phyloP scores from a whole-genome alignment of 2,888 invertebrate species.

The Aspidapion aeneum region DNA sequence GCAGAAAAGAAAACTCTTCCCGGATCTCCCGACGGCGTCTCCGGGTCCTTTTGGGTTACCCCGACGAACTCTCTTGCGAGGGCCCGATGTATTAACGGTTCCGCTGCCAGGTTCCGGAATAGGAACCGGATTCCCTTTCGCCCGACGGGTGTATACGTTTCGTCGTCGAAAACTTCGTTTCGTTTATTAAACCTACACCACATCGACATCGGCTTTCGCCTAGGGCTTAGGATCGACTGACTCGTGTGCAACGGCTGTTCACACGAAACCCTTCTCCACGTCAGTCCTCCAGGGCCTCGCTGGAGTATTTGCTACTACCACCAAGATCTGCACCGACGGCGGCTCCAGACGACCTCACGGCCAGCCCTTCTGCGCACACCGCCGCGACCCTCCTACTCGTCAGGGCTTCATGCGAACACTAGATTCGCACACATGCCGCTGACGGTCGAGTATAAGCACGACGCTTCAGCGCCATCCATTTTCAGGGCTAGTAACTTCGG shows the following conservation, averaged over 20 bases:
- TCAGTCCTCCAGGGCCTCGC: constrained; percentile 18
- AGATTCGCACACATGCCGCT: constrained; percentile 36
- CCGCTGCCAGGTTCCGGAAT: constrained; percentile 60
- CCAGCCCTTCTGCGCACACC: constrained; percentile 60
- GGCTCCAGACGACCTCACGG: constrained; percentile 54
- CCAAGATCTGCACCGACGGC: constrained; percentile 61
- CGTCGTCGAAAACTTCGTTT: too few species aligned
- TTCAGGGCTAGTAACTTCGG: constrained; percentile 61
- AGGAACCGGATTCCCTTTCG: constrained; percentile 18
- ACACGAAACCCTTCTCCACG: constrained; percentile 15
- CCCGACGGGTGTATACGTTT: constrained; percentile 15
- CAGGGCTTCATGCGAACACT: constrained; percentile 52
- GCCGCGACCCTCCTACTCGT: constrained; percentile 58
- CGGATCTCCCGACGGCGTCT: constrained; percentile 13
- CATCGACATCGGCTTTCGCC: constrained; percentile 39
- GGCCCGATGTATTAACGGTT: constrained; percentile 45
- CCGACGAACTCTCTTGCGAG: constrained; percentile 19
- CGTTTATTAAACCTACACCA: constrained; percentile 26
- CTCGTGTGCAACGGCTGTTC: constrained; percentile 44
- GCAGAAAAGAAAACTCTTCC: constrained; percentile 44
- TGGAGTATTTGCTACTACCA: constrained; percentile 50
- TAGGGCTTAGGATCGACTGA: constrained; percentile 58
- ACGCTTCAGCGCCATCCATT: constrained; percentile 62
- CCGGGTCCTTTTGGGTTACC: constrained; percentile 20
- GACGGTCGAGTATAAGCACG: constrained; percentile 50